Conservation (phyloP, 2,888 invertebrate species). For the Nebria salina region DNA sequence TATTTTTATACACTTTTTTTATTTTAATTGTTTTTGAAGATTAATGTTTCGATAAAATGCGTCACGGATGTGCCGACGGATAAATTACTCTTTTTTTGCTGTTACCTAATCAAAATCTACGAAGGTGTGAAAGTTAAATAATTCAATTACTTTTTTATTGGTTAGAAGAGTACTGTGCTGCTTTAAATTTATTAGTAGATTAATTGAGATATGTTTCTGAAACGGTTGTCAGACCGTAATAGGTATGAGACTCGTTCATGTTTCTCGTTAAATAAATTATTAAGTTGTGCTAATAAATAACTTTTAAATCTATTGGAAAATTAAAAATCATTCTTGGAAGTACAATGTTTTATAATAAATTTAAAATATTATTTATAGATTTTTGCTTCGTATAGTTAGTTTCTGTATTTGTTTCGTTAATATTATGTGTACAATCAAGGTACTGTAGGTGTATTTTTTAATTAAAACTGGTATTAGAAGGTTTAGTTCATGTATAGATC, state of each 20-base stretch:
- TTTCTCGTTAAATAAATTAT: background rate
- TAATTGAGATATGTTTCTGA: slow-evolving; percentile 12
- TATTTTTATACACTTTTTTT: background rate
- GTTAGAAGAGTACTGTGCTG: background rate
- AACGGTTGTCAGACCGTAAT: slow-evolving; percentile 3
- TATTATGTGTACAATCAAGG: too few species aligned
- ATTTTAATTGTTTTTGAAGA: background rate
- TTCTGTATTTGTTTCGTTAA: too few species aligned
- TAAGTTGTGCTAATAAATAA: background rate
- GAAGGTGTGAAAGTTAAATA: slow-evolving; percentile 9
- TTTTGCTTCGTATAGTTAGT: too few species aligned
- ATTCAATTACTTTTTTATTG: slow-evolving; percentile 18
- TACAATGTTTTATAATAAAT: background rate
- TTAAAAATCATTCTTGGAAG: background rate
- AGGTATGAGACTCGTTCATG: background rate
- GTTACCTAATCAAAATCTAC: background rate
- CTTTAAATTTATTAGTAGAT: slow-evolving; percentile 5
- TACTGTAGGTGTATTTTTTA: too few species aligned
- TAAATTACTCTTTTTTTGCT: background rate
- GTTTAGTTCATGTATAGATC: too few species aligned
- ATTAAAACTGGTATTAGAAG: too few species aligned
- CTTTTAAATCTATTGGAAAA: background rate
- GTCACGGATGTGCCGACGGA: background rate
- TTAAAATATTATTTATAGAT: too few species aligned
- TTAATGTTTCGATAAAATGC: background rate